These are phyloP conservation scores for Vespertilio murinus DNA, from an alignment of 2,797 vertebrate species.

Conservation along the genomic window DNA sequence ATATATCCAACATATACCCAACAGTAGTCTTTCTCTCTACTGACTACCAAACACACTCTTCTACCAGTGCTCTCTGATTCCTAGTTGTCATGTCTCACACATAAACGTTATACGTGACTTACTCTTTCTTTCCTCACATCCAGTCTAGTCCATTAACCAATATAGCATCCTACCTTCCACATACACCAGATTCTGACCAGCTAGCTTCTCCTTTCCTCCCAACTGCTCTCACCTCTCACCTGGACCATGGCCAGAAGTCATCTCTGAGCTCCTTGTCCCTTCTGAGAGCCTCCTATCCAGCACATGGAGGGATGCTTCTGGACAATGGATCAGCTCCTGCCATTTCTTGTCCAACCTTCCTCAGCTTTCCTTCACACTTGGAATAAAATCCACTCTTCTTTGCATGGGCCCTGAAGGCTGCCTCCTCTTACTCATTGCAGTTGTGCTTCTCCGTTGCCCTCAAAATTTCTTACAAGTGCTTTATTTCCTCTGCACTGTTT, in stretches of 20 bases:
- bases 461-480: fast-evolving
- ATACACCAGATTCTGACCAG: neutral
- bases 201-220: neutral
- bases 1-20: too few species aligned
- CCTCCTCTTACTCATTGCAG: neutral
- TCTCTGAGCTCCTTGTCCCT: neutral
- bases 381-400: neutral
- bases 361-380: neutral
- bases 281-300: too few species aligned
- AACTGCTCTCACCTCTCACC: neutral
- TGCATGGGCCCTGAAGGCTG: fast-evolving
- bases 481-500: fast-evolving
- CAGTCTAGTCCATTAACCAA: too few species aligned
- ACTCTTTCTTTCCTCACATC: neutral
- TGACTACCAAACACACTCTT: neutral
- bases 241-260: too few species aligned
- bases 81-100: neutral
- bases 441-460: neutral
- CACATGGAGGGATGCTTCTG: neutral
- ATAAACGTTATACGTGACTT: neutral
- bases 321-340: fast-evolving
- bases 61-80: neutral
- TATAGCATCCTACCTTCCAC: neutral
- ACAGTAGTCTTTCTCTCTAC: neutral
- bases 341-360: neutral